Percentiles rank a stretch among this genome's conserved stretches.
phyloP scores from a whole-genome alignment of 2,113 vertebrate species.

The Perccottus glenii region DNA sequence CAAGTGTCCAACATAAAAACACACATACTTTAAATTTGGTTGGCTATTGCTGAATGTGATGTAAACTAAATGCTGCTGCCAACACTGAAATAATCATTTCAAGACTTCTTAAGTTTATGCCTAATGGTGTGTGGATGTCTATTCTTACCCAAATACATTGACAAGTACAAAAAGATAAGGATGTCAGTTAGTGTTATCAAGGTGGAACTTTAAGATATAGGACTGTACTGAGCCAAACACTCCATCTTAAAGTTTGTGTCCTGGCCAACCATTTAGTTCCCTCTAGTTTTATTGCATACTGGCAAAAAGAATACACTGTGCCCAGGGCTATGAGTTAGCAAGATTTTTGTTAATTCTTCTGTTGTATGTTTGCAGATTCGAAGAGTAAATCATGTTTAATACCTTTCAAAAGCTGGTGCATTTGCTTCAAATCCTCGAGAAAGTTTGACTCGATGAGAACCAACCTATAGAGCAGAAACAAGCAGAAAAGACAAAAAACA shows the following conservation, averaged over 20 bases:
- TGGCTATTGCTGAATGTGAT: too few relatives aligned
- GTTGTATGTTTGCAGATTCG: neutral
- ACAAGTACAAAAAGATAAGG: slow-evolving; percentile 30
- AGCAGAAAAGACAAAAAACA: slow-evolving; percentile 31
- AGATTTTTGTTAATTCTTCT: too few relatives aligned
- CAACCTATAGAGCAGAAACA: slow-evolving; percentile 82
- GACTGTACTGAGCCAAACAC: neutral
- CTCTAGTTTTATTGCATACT: neutral
- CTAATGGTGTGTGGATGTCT: neutral
- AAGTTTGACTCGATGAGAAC: slow-evolving; percentile 98
- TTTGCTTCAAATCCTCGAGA: slow-evolving; percentile 97
- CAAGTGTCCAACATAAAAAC: neutral
- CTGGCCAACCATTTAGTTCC: neutral
- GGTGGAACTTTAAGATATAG: slow-evolving; percentile 29
- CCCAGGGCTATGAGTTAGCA: too few relatives aligned
- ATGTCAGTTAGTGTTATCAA: slow-evolving; percentile 4
- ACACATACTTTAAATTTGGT: too few relatives aligned
- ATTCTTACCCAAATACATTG: neutral
- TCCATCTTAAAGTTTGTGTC: neutral
- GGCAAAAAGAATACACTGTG: neutral
- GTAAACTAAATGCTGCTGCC: too few relatives aligned
- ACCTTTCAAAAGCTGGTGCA: slow-evolving; percentile 98
- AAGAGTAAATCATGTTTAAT: slow-evolving; percentile 39
- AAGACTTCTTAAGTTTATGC: neutral
- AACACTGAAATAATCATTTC: neutral